A percentile compares a stretch with the other conserved stretches of the same genome.
phyloP scores from a whole-genome alignment of 2,113 vertebrate species.

The Rostratula benghalensis region DNA sequence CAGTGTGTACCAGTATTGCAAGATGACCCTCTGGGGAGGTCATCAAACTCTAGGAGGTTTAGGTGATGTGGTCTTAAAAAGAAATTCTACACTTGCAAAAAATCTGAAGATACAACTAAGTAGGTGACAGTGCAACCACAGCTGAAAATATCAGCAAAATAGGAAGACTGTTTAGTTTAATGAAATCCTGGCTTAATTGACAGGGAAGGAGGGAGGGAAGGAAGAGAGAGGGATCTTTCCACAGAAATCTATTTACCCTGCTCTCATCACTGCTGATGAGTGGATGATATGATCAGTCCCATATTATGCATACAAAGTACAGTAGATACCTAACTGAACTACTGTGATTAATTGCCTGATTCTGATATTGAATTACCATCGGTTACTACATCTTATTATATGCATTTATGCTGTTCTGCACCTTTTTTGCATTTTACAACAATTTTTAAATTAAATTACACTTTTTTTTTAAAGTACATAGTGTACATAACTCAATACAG shows the following conservation, averaged over 20 bases:
- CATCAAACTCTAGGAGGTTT: not conserved
- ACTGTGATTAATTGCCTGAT: not conserved
- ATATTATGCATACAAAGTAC: not conserved
- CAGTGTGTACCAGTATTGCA: not conserved
- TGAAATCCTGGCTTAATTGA: not conserved
- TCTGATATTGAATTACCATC: slow-evolving; percentile 24
- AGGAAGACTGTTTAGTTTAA: not conserved
- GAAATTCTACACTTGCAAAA: not conserved
- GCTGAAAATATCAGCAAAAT: not conserved
- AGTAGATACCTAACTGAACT: not conserved
- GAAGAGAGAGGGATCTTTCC: not conserved
- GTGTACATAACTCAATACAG: not conserved
- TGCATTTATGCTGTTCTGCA: not conserved
- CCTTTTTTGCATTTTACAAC: slow-evolving; percentile 20
- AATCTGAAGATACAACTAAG: not conserved
- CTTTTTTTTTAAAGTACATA: not conserved
- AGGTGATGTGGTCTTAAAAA: not conserved
- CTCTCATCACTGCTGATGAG: not conserved
- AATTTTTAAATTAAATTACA: slow-evolving; percentile 4
- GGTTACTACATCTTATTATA: not conserved
- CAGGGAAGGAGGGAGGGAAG: not conserved
- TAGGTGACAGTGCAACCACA: not conserved
- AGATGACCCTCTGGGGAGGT: accelerated
- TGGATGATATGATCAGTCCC: not conserved
- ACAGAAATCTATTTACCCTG: not conserved